These are phyloP conservation scores for Teleopsis dalmanni DNA, from an alignment of 1,140 invertebrate species.

Conservation along the genomic window DNA sequence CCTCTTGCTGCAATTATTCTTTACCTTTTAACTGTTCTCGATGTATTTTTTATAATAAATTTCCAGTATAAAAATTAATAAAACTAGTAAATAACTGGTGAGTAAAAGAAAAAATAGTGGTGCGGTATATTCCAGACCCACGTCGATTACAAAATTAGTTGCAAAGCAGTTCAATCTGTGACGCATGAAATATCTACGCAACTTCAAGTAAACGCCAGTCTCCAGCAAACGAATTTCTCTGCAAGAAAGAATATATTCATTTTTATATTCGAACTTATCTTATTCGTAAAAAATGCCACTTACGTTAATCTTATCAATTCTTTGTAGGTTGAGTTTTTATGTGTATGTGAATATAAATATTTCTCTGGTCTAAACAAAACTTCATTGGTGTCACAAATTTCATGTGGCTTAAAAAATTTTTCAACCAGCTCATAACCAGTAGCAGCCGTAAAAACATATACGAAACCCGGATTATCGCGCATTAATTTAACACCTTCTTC, in stretches of 20 bases:
- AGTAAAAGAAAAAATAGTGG: constrained; percentile 36
- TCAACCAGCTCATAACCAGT: constrained; percentile 31
- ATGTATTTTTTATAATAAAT: constrained; percentile 1
- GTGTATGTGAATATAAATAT: constrained; percentile 23
- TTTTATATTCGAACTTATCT: not conserved
- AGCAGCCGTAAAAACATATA: constrained; percentile 26
- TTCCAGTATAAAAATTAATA: constrained; percentile 21
- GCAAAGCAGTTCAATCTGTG: constrained; percentile 28
- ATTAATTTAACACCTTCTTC: constrained; percentile 27
- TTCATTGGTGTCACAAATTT: constrained; percentile 39
- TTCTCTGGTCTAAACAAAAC: constrained; percentile 28
- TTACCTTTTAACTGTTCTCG: not conserved
- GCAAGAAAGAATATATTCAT: not conserved
- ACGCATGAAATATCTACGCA: constrained; percentile 25
- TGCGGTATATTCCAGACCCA: constrained; percentile 39
- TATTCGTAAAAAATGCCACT: not conserved
- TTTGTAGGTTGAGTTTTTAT: constrained; percentile 34
- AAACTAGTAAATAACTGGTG: constrained; percentile 24
- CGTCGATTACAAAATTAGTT: constrained; percentile 30
- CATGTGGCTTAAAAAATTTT: constrained; percentile 22
- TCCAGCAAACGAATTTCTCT: constrained; percentile 28
- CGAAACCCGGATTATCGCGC: constrained; percentile 33
- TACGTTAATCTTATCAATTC: constrained; percentile 28
- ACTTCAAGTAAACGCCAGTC: constrained; percentile 31
- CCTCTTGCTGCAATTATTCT: no score